These are phyloP conservation scores for Zhengitettix transpicula DNA, from an alignment of 2,888 invertebrate species.

Conservation along the genomic window DNA sequence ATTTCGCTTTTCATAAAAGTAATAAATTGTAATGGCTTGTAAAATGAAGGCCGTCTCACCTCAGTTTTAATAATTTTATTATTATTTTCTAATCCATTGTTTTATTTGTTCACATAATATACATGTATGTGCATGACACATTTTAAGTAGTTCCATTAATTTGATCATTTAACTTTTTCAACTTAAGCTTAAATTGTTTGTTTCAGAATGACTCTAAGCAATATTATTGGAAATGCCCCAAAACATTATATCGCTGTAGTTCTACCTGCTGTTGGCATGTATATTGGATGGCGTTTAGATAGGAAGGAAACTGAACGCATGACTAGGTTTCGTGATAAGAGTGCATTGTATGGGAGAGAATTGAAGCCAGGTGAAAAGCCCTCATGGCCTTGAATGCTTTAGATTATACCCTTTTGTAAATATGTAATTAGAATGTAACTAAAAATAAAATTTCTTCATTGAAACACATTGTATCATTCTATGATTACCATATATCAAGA, in stretches of 20 bases:
- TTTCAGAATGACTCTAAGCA: too few species aligned
- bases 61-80: too few species aligned
- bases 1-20: too few species aligned
- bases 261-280: conserved; percentile 38
- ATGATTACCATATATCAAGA: too few species aligned
- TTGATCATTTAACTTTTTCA: neutral
- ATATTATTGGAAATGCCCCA: conserved; percentile 15
- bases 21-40: too few species aligned
- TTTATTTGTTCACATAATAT: too few species aligned
- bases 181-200: too few species aligned
- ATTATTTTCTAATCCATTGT: too few species aligned
- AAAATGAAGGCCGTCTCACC: too few species aligned
- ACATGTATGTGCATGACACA: neutral
- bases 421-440: neutral
- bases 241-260: conserved; percentile 31
- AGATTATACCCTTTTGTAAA: neutral
- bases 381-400: conserved; percentile 45
- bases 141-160: neutral
- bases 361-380: conserved; percentile 49
- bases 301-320: conserved; percentile 52
- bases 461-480: too few species aligned
- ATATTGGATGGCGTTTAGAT: conserved; percentile 48
- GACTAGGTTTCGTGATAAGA: conserved; percentile 60
- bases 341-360: conserved; percentile 52
- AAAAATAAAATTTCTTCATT: neutral